These are phyloP conservation scores for Poeciliopsis turrubarensis DNA, from an alignment of 2,113 vertebrate genomes.

Conservation along the genomic window DNA sequence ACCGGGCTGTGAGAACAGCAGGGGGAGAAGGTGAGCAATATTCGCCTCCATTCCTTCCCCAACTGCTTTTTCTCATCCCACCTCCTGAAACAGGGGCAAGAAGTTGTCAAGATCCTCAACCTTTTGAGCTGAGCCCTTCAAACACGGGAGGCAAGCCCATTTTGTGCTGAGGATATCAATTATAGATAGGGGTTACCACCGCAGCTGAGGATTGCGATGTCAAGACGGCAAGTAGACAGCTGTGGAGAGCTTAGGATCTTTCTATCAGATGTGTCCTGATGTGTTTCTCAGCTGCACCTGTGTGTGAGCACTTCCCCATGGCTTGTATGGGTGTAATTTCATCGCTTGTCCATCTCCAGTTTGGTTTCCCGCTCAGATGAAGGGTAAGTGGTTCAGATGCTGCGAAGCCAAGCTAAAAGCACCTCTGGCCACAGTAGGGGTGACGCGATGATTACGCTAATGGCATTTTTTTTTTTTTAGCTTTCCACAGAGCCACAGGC, in stretches of 20 bases:
- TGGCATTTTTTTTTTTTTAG: conserved; percentile 63
- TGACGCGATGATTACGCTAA: conserved; percentile 50
- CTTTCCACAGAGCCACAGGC: conserved; percentile 49
- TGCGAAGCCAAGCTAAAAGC: conserved; percentile 45
- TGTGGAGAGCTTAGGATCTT: conserved; percentile 96
- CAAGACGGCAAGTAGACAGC: conserved; percentile 94
- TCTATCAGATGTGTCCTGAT: conserved; percentile 92
- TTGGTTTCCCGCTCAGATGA: conserved; percentile 9
- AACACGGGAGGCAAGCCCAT: conserved; percentile 92
- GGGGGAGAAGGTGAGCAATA: conserved; percentile 28
- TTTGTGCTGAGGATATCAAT: conserved; percentile 98
- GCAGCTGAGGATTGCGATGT: conserved; percentile 90
- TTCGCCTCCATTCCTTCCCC: conserved; percentile 29
- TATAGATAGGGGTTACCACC: conserved; percentile 99
- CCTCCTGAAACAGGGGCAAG: conserved; percentile 85
- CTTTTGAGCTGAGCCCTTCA: conserved; percentile 95
- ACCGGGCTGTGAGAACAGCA: conserved; percentile 52
- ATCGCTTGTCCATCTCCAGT: conserved; percentile 25
- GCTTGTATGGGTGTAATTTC: conserved; percentile 46
- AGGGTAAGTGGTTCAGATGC: conserved; percentile 17
- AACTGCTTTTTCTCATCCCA: conserved; percentile 47
- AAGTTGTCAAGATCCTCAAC: conserved; percentile 98
- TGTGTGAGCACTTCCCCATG: conserved; percentile 19
- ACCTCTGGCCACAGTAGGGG: conserved; percentile 23
- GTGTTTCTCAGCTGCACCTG: conserved; percentile 46